Evolutionary conservation across 2,888 invertebrate species (phyloP), one percentile per base, ranked within the genome.

Genomic region (Boloria euphrosyne): DNA sequence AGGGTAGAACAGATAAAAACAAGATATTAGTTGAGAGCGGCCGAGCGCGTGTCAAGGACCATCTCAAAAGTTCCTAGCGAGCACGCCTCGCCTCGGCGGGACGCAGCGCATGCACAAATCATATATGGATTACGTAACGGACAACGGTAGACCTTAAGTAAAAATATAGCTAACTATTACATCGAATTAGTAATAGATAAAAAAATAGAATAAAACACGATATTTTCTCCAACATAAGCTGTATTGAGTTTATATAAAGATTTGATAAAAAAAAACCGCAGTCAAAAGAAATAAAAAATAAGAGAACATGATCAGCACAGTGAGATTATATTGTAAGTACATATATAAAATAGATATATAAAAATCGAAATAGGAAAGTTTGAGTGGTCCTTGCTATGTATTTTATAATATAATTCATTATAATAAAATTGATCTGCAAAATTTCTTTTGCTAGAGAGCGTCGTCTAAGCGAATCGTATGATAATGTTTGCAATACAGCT

Each of bases 1-100:
- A 94, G 94, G 94, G 95, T 93, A 94, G 93, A 94, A 93, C 93
- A 94, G 93, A 94, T 93, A 93, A 93, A 93, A 94, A 94, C 82
- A 93, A 91, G 92, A 93, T 85, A 94, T 94, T 94, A 94, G 94
- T 94, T 89, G 89, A 82, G 85, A 85, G 86, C 86, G 87, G 87
- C 84, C 88, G 90, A 86, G 91, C 89, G 89, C 88, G 86, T 81
- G 87, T 84, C 95, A 95, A 96, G 96, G 96, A 96, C 96, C 96
- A 96, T 96, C 96, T 96, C 96, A 96, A 96, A 96, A 96, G 96
- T 95, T 96, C 96, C 96, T 95, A 95, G 94, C 82, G 83, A 76
- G 78, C 74, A 73, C 74, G 76, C 72, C 71, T 71, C 71, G 73
- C 72, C 74, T 73, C 69, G 68, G 58, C 85, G 86, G 83, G 82